Conservation (phyloP, 1,140 invertebrate genomes). For the Oedothorax gibbosus region DNA sequence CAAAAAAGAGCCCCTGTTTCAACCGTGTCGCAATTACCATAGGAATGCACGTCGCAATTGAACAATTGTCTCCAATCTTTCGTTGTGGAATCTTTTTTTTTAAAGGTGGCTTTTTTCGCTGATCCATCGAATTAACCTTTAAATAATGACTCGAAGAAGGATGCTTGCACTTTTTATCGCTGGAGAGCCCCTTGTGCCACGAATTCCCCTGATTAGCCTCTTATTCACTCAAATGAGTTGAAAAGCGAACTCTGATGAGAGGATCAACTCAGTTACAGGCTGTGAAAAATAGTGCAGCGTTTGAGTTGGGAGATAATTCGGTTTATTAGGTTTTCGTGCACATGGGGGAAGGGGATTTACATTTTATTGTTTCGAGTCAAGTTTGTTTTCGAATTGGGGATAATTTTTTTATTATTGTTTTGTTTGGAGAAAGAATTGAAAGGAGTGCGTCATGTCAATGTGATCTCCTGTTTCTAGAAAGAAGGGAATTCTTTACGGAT, state of each 20-base stretch:
- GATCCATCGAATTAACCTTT: neutral
- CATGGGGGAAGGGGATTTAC: slow-evolving; percentile 7
- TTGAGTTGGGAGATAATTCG: slow-evolving; percentile 17
- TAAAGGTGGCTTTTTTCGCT: neutral
- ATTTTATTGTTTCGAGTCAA: slow-evolving; percentile 15
- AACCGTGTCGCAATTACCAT: no score
- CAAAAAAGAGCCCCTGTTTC: no score
- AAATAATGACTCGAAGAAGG: slow-evolving; percentile 36
- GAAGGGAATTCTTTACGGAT: no score
- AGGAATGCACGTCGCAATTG: no score
- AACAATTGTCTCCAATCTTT: no score
- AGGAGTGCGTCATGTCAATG: neutral
- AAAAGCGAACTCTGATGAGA: neutral
- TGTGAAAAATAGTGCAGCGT: slow-evolving; percentile 5
- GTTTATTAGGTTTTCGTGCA: slow-evolving; percentile 15
- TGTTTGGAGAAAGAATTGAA: neutral
- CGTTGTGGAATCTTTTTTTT: neutral
- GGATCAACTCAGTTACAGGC: slow-evolving; percentile 2
- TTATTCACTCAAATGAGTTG: slow-evolving; percentile 1
- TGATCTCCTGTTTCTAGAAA: no score
- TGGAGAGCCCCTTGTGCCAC: neutral
- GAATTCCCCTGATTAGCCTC: slow-evolving; percentile 13
- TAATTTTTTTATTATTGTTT: neutral
- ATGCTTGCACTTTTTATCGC: slow-evolving; percentile 15
- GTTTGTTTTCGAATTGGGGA: neutral